phyloP scores from a whole-genome alignment of 2,113 vertebrate genomes.

The Myotis brandtii region DNA sequence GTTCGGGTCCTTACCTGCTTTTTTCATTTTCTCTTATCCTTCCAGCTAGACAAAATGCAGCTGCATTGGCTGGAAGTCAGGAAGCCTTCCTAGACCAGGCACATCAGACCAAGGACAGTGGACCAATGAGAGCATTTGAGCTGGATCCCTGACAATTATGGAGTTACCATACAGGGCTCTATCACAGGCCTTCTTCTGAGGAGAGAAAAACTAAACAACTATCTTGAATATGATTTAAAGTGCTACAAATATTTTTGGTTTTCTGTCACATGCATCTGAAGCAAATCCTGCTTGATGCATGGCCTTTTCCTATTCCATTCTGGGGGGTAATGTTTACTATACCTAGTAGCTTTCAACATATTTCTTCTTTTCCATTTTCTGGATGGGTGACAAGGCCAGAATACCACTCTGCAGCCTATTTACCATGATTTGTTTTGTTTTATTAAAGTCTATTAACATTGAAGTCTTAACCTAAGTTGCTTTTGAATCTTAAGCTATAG shows the following conservation, averaged over 20 bases:
- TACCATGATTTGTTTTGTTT: background rate
- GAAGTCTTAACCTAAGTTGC: background rate
- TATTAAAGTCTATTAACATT: background rate
- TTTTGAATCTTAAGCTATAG: background rate
- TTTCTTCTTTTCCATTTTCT: background rate
- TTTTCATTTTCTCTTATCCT: background rate
- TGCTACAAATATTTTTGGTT: background rate
- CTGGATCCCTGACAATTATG: too few species aligned
- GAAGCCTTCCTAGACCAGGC: background rate
- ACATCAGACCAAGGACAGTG: background rate
- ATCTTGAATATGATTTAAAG: background rate
- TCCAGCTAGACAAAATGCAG: background rate
- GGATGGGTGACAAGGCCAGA: background rate
- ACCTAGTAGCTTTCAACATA: background rate
- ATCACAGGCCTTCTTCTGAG: fast-evolving
- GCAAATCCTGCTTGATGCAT: background rate
- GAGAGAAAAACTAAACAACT: background rate
- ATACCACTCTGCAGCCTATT: background rate
- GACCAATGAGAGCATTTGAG: background rate
- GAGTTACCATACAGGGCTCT: background rate
- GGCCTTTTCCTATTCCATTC: background rate
- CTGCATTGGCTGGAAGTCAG: background rate
- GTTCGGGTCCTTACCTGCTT: background rate
- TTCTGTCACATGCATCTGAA: background rate
- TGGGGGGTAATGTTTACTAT: background rate